A percentile compares a stretch with the other conserved stretches of the same genome.
These are phyloP conservation scores for Artibeus jamaicensis DNA, from an alignment of 2,797 vertebrate genomes.

Conservation along the genomic window DNA sequence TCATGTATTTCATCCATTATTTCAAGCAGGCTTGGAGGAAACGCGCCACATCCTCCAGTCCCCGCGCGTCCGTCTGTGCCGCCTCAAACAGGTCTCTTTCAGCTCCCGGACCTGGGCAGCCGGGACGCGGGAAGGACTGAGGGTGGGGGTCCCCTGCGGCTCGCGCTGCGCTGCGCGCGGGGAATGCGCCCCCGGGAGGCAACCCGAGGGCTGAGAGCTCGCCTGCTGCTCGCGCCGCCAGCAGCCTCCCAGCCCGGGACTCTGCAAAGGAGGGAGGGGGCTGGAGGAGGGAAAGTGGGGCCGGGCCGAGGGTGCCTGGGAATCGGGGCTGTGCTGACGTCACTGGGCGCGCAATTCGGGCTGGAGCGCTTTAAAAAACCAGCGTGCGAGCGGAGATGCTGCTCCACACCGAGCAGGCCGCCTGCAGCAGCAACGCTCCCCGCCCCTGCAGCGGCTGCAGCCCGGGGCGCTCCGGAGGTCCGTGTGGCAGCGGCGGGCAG, in stretches of 20 bases:
- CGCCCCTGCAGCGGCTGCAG: conserved; percentile 1
- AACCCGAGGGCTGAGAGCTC: background rate
- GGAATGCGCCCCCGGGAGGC: background rate
- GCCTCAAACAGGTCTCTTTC: background rate
- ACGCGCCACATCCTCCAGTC: background rate
- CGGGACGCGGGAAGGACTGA: background rate
- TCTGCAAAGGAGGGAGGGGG: background rate
- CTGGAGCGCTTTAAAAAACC: conserved; percentile 82
- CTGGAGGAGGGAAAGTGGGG: conserved; percentile 58
- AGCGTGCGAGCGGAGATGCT: conserved; percentile 81
- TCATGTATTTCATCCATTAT: background rate
- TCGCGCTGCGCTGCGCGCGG: background rate
- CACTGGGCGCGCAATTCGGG: conserved; percentile 84
- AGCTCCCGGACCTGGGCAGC: background rate
- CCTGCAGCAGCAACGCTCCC: conserved; percentile 30
- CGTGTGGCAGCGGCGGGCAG: background rate
- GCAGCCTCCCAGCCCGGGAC: background rate
- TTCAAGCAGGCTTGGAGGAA: background rate
- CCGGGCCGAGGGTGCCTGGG: conserved; percentile 60
- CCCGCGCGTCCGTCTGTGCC: background rate
- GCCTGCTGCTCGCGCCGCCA: background rate
- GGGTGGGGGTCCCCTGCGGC: background rate
- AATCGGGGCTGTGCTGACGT: conserved; percentile 82
- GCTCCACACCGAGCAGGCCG: conserved; percentile 70
- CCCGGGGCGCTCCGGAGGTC: background rate